Percentiles rank a stretch among this genome's conserved stretches.
Evolutionary conservation across 92 coral and sea anemone genomes (phyloP).

Genomic region (Isaurus tuberculatus): DNA sequence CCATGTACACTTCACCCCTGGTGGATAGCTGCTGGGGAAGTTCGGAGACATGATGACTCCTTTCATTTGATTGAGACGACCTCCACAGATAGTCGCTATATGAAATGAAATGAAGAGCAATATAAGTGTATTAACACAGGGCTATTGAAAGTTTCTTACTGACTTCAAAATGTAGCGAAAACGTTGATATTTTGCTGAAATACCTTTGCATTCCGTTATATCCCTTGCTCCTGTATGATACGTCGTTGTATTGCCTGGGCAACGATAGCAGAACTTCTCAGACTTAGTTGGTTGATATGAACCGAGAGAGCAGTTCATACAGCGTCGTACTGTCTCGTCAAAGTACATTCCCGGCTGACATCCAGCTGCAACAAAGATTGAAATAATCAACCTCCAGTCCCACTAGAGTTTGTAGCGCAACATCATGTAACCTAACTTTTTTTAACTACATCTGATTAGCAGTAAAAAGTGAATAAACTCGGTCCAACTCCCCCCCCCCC

Average conservation of each 20-base stretch:
- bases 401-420: too few species aligned
- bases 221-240: slow-evolving; percentile 70
- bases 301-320: slow-evolving; percentile 90
- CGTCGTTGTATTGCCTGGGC: slow-evolving; percentile 93
- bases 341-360: slow-evolving; percentile 87
- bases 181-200: too few species aligned
- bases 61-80: slow-evolving; percentile 72
- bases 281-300: slow-evolving; percentile 81
- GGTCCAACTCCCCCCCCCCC: too few species aligned
- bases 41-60: slow-evolving; percentile 89
- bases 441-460: too few species aligned
- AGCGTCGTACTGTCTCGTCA: slow-evolving; percentile 68
- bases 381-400: too few species aligned
- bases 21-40: slow-evolving; percentile 93
- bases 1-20: slow-evolving; percentile 91
- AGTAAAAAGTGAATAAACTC: too few species aligned
- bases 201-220: slow-evolving; percentile 78
- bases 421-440: too few species aligned
- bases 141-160: too few species aligned
- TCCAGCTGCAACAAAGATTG: slow-evolving; percentile 54
- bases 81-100: slow-evolving; percentile 84
- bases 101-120: neutral
- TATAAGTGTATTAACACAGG: too few species aligned
- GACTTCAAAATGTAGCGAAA: too few species aligned
- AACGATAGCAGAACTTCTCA: slow-evolving; percentile 84